Base-by-base conservation (phyloP, 2,888 invertebrate genomes). In the Microdon myrmicae region DNA sequence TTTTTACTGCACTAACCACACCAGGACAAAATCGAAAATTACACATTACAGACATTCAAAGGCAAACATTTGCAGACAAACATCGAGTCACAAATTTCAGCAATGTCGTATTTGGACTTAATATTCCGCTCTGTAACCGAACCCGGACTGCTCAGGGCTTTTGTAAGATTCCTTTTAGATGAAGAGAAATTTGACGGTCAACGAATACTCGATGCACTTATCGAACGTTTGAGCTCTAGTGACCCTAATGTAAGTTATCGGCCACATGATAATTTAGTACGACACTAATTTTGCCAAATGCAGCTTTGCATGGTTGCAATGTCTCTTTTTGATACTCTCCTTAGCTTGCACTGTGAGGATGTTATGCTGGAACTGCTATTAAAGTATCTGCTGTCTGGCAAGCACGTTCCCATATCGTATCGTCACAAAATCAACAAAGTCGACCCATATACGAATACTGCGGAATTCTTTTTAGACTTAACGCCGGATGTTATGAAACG, bases 331-430 rank as follows among this genome's bases (percentile, higher is more conserved):
- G 91, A 94, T 76, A 94, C 95, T 0, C 82, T 98, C 58, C 84
- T 97, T 41, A 90, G 92, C 71, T 82, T 97, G 60, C 92, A 96
- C 79, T 96, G 95, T 81, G 98, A 98, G 80, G 98, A 98, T 78
- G 87, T 97, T 32, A 93, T 98, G 92, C 82, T 95, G 71, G 94
- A 96, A 74, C 82, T 97, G 37, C 86, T 95, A 34, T 87, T 93
- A 74, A 92, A 92, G 74, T 89, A 94, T 75, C 83, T 97, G 68
- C 84, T 88, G 70, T 90, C 91, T 0, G 90, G 90, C 72, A 85
- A 87, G 10, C 92, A 92, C 79, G 85, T 92, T 14, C 80, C 80
- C 28, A 83, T 89, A 47, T 90, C 90, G n/a, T 90, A 92, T 79
- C 82, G 89, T 54, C 83, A 86, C 69, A 83, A 87, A 71, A 82